Percentiles rank a stretch among this genome's conserved stretches.
These are phyloP conservation scores for Hestina assimilis DNA, from an alignment of 1,140 invertebrate genomes.

Conservation along the genomic window DNA sequence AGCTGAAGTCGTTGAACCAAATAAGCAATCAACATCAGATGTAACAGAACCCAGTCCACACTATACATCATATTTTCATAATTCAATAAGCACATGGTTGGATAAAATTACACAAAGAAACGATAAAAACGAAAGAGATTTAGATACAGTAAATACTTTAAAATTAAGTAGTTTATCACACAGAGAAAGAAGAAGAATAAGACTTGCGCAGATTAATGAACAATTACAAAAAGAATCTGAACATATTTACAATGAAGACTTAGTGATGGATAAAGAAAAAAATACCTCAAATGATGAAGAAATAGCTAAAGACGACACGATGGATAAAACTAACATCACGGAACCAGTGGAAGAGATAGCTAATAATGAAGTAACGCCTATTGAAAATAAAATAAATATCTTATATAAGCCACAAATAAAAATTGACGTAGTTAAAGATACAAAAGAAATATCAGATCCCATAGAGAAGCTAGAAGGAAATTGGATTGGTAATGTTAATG, in stretches of 20 bases:
- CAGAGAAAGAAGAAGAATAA: constrained; percentile 10
- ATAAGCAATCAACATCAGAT: constrained; percentile 20
- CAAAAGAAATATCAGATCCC: constrained; percentile 26
- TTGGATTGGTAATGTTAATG: constrained; percentile 34
- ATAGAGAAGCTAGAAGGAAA: constrained; percentile 39
- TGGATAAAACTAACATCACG: background rate
- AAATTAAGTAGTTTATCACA: constrained; percentile 6
- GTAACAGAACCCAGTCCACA: constrained; percentile 1
- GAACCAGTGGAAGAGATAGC: background rate
- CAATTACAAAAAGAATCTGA: background rate
- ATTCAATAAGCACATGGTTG: constrained; percentile 39
- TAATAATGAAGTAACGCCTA: background rate
- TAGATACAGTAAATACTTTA: background rate
- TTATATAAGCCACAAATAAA: no score
- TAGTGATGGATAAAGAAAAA: no score
- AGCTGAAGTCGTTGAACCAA: constrained; percentile 53
- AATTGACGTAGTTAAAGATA: no score
- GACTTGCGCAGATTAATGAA: background rate
- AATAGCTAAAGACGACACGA: background rate
- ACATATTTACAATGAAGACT: no score
- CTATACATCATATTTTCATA: constrained; percentile 20
- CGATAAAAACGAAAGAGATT: background rate
- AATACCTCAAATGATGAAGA: no score
- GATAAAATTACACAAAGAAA: background rate
- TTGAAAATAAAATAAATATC: background rate